Conservation (phyloP, 2,113 vertebrate genomes). For the Pandion haliaetus region DNA sequence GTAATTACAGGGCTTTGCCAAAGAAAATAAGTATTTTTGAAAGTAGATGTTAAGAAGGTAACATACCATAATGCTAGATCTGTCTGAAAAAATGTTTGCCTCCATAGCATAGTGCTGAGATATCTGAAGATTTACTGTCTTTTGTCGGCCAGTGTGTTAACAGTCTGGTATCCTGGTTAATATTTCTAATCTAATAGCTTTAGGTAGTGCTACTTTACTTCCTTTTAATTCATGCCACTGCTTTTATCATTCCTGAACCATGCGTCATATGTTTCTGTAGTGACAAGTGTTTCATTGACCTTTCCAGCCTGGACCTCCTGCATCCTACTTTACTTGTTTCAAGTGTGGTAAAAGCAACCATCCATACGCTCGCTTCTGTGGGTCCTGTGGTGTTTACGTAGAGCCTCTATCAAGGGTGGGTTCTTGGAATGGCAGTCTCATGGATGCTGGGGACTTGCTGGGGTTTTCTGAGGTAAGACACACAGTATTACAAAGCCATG, state of each 20-base stretch:
- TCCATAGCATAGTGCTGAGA: neutral
- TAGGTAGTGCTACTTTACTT: neutral
- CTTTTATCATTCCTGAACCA: neutral
- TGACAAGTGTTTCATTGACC: neutral
- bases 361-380: conserved; percentile 80
- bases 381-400: conserved; percentile 79
- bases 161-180: neutral
- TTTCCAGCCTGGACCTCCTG: conserved; percentile 68
- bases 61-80: neutral
- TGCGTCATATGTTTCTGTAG: neutral
- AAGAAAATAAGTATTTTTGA: neutral
- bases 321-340: conserved; percentile 72
- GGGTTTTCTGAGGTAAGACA: conserved; percentile 55
- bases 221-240: neutral
- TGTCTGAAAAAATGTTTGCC: neutral
- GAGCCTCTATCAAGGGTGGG: conserved; percentile 55
- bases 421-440: neutral
- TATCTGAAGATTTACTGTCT: neutral
- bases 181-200: neutral
- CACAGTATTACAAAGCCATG: neutral
- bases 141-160: neutral
- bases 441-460: neutral
- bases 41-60: neutral
- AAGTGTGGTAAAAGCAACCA: conserved; percentile 81
- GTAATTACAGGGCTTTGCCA: neutral